phyloP scores from a whole-genome alignment of 2,797 vertebrate species.

The Pangasius djambal region DNA sequence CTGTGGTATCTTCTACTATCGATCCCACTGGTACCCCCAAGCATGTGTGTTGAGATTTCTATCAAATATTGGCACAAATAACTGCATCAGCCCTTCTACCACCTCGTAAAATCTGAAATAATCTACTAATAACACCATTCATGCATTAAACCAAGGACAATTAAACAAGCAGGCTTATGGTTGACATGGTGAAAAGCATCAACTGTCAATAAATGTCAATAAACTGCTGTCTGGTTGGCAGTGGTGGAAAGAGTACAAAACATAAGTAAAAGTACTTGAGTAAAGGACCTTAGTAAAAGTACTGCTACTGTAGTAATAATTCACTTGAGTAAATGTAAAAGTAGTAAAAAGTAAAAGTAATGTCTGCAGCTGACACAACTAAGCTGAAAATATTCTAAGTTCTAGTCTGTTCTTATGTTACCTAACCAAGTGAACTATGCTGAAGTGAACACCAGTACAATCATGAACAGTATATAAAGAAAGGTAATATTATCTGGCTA shows the following conservation, averaged over 20 bases:
- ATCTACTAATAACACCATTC: background rate
- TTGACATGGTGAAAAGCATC: background rate
- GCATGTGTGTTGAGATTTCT: background rate
- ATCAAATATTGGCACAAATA: background rate
- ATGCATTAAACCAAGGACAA: background rate
- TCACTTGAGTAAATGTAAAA: background rate
- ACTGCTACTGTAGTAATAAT: no score
- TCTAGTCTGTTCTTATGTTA: background rate
- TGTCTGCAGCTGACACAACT: background rate
- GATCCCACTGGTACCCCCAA: background rate
- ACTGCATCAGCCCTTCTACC: background rate
- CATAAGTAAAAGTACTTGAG: background rate
- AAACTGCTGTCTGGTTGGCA: background rate
- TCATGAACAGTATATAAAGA: background rate
- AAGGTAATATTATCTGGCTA: background rate
- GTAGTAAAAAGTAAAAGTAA: background rate
- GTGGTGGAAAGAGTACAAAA: background rate
- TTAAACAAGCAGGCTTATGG: background rate
- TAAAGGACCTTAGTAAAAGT: background rate
- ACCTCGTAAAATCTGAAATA: background rate
- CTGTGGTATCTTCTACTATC: background rate
- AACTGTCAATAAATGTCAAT: background rate
- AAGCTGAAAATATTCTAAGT: background rate
- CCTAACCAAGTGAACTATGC: background rate
- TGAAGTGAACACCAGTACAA: background rate